A percentile compares a stretch with the other conserved stretches of the same genome.
Conservation (phyloP, 2,888 invertebrate genomes). For the Ectemnius lituratus region DNA sequence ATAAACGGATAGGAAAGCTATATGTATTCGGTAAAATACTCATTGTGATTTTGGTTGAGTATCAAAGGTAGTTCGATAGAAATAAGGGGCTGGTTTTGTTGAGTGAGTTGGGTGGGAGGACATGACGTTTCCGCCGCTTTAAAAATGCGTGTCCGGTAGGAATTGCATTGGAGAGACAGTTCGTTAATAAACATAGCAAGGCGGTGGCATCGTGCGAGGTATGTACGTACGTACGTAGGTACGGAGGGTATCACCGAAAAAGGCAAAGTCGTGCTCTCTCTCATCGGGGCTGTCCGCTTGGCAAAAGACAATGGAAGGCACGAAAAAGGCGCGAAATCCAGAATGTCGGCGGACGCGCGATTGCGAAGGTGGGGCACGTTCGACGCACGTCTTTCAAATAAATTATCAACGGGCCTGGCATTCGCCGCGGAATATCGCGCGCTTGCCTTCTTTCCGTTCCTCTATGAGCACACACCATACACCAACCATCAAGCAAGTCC, state of each 20-base stretch:
- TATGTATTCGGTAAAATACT: background rate
- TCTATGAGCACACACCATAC: too few species aligned
- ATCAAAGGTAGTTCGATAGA: slow-evolving; percentile 8
- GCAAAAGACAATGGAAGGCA: slow-evolving; percentile 61
- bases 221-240: background rate
- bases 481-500: background rate
- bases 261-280: slow-evolving; percentile 38
- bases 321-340: slow-evolving; percentile 70
- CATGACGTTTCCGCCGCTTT: slow-evolving; percentile 61
- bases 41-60: slow-evolving; percentile 46
- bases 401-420: slow-evolving; percentile 66
- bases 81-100: background rate
- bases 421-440: slow-evolving; percentile 62
- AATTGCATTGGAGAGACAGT: slow-evolving; percentile 46
- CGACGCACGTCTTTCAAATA: slow-evolving; percentile 74
- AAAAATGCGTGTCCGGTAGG: slow-evolving; percentile 62
- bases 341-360: slow-evolving; percentile 59
- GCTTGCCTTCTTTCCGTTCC: slow-evolving; percentile 1
- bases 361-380: slow-evolving; percentile 74
- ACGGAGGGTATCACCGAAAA: slow-evolving; percentile 47
- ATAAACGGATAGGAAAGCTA: background rate
- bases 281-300: too few species aligned
- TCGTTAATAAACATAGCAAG: slow-evolving; percentile 57
- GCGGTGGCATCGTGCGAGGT: background rate
- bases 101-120: slow-evolving; percentile 3